These are phyloP conservation scores for Enoplosus armatus DNA, from an alignment of 2,797 vertebrate species.

Conservation along the genomic window DNA sequence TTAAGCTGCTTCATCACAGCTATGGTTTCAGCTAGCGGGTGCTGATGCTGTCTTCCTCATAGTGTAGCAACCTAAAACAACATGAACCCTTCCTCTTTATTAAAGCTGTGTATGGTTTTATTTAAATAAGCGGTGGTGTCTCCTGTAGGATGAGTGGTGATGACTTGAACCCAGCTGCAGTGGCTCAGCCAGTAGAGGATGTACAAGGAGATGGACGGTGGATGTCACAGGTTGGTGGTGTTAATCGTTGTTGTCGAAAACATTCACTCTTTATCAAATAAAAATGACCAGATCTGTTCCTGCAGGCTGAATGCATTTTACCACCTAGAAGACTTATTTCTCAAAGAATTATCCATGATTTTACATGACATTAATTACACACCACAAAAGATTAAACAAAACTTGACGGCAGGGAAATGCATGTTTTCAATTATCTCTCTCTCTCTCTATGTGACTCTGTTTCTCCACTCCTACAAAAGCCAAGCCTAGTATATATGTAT, in stretches of 20 bases:
- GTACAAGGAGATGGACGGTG: constrained; percentile 94
- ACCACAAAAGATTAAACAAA: neutral
- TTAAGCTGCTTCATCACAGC: constrained; percentile 32
- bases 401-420: neutral
- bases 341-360: neutral
- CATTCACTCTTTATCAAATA: neutral
- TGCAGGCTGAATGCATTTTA: neutral
- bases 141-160: constrained; percentile 91
- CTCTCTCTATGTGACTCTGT: no score
- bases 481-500: no score
- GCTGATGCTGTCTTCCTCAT: constrained; percentile 4
- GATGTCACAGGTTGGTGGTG: constrained; percentile 93
- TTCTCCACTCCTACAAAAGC: no score
- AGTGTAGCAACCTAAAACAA: neutral
- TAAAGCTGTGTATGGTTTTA: neutral
- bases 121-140: constrained; percentile 4
- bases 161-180: constrained; percentile 91
- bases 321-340: neutral
- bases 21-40: constrained; percentile 20
- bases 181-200: constrained; percentile 90
- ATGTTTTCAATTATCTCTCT: no score
- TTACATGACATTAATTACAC: neutral
- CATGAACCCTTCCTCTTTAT: neutral
- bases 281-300: neutral
- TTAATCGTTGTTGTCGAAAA: neutral